Percentiles rank a stretch among this genome's conserved stretches.
Conservation (phyloP, 2,797 vertebrate species). For the Acanthurus lineatus region DNA sequence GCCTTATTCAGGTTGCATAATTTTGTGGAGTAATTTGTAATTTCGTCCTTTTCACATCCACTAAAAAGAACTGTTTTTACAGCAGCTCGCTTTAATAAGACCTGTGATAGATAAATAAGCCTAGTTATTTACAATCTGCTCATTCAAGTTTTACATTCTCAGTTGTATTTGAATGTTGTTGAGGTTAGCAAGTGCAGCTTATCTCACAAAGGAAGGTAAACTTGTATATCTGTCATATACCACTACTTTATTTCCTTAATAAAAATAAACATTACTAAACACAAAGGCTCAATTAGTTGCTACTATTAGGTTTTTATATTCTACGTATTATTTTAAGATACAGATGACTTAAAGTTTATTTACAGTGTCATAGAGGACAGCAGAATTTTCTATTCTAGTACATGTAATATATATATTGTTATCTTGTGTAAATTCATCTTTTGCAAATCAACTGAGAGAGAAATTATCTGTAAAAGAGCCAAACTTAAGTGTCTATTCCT, state of each 20-base stretch:
- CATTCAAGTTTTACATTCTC: background rate
- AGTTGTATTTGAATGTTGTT: constrained; percentile 12
- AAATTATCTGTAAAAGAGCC: background rate
- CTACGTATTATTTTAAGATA: background rate
- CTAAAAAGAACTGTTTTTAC: background rate
- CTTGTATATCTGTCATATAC: background rate
- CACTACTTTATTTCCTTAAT: too few relatives aligned
- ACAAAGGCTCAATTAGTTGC: background rate
- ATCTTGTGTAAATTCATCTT: background rate
- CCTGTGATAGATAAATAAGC: background rate
- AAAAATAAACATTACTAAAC: background rate
- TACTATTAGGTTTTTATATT: background rate
- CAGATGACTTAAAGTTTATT: background rate
- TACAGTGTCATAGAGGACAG: background rate
- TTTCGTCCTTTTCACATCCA: background rate
- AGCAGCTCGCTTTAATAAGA: background rate
- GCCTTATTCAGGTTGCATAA: background rate
- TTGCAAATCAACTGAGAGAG: background rate
- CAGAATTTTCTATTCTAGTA: background rate
- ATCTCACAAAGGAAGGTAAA: background rate
- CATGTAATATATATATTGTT: background rate
- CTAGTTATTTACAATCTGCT: background rate
- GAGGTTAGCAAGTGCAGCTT: background rate
- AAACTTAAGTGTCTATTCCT: background rate
- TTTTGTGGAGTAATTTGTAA: background rate